Evolutionary conservation across 2,113 vertebrate species (phyloP), one percentile per base, ranked within the genome.

Genomic region (Etheostoma cragini): DNA sequence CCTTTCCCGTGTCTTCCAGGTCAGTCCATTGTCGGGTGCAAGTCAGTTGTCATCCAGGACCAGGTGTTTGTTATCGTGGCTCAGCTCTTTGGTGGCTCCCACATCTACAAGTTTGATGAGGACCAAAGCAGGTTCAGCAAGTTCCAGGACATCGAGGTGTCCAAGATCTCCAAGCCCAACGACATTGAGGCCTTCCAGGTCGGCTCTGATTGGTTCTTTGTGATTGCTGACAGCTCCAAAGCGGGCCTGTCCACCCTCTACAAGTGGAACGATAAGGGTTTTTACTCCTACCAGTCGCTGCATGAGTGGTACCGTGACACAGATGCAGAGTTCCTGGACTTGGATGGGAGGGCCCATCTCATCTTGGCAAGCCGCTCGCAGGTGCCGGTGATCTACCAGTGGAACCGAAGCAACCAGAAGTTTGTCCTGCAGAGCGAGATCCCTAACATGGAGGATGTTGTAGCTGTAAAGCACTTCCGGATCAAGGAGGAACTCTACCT

Each of bases 241-340:
- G 98, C 98, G 0, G 98, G 98, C 15, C 94, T 99, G 86, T 98
- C 98, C 0, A 99, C 98, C 0, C 96, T 99, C 21, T 99, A 99
- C 85, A 99, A 99, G 33, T 99, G 98, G 98, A 98, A 97, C 63
- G 96, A 96, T 91, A 99, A 98, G 86, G 98, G 98, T 0, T 99
- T 99, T 92, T 99, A 99, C 82, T 98, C 97, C 0, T 97, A 98
- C 89, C 97, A 99, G 90, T 98, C 97, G 1, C 92, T 99, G 82
- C 98, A 99, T 0, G 97, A 99, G 90, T 99, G 98, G 98, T 99
- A 98, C 92, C 95, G 98, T 12, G 98, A 99, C 94, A 99, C 97
- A 0, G 98, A 99, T 21, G 96, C 97, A 0, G 98, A 99, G 92
- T 98, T 97, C 80, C 93, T 99, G 0, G 91, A 98, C 75, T 94